A percentile compares a stretch with the other conserved stretches of the same genome.
These are phyloP conservation scores for Spea hammondii DNA, from an alignment of 2,797 vertebrate genomes.

Conservation along the genomic window DNA sequence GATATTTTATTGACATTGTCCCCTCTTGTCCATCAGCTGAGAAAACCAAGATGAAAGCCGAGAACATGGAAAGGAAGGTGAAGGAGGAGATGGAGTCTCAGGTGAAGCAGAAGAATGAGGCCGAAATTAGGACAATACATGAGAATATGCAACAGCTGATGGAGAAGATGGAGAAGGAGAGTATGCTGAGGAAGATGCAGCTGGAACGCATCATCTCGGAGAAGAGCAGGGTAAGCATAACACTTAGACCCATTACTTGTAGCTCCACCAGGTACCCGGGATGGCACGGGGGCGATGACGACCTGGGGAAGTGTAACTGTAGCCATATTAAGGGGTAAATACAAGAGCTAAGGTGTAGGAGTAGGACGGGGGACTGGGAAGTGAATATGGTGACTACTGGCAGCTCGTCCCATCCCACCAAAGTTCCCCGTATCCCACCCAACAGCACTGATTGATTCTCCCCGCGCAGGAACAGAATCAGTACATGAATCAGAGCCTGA, in stretches of 20 bases:
- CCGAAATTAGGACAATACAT: constrained; percentile 1
- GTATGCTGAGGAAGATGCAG: background rate
- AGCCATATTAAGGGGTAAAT: too few species aligned
- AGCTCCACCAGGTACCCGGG: too few species aligned
- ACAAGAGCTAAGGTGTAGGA: too few species aligned
- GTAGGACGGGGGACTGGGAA: too few species aligned
- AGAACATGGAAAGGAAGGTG: background rate
- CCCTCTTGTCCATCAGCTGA: background rate
- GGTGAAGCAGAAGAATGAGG: constrained; percentile 4
- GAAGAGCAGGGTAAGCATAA: constrained; percentile 12
- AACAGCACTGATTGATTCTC: background rate
- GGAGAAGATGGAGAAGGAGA: background rate
- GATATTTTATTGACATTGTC: too few species aligned
- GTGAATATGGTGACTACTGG: background rate
- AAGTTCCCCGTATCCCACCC: background rate
- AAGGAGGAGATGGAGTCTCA: background rate
- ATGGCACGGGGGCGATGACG: background rate
- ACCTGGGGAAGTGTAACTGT: too few species aligned
- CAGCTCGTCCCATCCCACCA: too few species aligned
- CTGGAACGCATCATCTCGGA: background rate
- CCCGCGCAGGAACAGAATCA: constrained; percentile 1
- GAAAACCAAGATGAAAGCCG: background rate
- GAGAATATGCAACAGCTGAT: background rate
- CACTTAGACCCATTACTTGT: too few species aligned
- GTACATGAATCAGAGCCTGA: background rate